These are phyloP conservation scores for Cynopterus sphinx DNA, from an alignment of 2,797 vertebrate genomes.

Conservation along the genomic window DNA sequence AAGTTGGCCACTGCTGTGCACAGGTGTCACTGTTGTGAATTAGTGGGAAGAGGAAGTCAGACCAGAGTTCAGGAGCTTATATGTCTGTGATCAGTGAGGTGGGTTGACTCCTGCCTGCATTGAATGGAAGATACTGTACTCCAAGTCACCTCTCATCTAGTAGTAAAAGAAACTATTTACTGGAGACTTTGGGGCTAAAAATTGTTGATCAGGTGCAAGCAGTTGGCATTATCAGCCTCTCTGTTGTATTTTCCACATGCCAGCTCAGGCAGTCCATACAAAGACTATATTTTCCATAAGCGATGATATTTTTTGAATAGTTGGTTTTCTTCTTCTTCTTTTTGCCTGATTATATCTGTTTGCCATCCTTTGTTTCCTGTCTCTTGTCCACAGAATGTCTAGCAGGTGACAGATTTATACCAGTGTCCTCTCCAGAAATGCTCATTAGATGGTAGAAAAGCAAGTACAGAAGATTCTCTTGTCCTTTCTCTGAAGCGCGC, in stretches of 20 bases:
- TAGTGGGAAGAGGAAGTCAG: neutral
- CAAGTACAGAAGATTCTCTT: neutral
- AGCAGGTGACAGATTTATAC: neutral
- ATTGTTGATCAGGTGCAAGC: neutral
- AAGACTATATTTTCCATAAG: neutral
- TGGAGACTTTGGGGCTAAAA: neutral
- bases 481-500: neutral
- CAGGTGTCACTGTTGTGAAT: neutral
- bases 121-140: neutral
- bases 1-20: fast-evolving
- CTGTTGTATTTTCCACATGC: neutral
- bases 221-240: neutral
- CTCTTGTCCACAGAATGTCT: neutral
- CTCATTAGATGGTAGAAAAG: neutral
- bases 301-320: neutral
- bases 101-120: neutral
- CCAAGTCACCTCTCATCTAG: neutral
- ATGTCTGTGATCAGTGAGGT: neutral
- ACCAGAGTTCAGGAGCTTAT: neutral
- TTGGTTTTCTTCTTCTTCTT: neutral
- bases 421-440: neutral
- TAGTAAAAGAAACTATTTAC: neutral
- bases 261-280: neutral
- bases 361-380: neutral
- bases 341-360: neutral